Conservation (phyloP, 2,797 vertebrate species). For the Oryzias dopingdopingensis region DNA sequence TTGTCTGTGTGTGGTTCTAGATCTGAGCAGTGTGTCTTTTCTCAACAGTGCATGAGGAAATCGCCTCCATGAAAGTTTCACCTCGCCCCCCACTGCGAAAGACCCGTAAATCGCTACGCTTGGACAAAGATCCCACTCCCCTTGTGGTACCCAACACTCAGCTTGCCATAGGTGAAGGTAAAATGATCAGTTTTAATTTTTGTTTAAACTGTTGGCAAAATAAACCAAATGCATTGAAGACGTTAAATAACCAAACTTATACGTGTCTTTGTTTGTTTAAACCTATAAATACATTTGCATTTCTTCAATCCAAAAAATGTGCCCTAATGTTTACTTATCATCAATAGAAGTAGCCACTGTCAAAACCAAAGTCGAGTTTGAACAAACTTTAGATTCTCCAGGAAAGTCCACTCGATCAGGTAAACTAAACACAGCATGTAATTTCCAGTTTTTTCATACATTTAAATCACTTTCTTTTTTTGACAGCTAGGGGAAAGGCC, state of each 20-base stretch:
- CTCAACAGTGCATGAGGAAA: constrained; percentile 8
- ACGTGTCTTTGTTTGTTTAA: too few relatives aligned
- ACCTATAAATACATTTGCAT: too few relatives aligned
- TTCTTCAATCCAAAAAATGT: too few relatives aligned
- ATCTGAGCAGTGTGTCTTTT: background rate
- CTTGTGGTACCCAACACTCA: background rate
- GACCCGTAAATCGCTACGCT: constrained; percentile 41
- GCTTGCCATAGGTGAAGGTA: constrained; percentile 1
- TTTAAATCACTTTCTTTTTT: background rate
- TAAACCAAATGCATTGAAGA: background rate
- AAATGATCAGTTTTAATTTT: background rate
- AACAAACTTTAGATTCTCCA: constrained; percentile 4
- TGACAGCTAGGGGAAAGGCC: constrained; percentile 42
- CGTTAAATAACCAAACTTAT: too few relatives aligned
- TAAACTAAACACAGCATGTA: constrained; percentile 28
- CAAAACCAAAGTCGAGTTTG: constrained; percentile 16
- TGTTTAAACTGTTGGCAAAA: background rate
- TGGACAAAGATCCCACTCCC: constrained; percentile 23
- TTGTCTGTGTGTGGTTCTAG: background rate
- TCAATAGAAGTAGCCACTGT: constrained; percentile 43
- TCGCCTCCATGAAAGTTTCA: constrained; percentile 14
- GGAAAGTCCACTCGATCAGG: constrained; percentile 46
- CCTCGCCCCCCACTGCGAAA: constrained; percentile 57
- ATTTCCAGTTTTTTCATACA: background rate
- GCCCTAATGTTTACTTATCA: constrained; percentile 1